Percentiles rank a stretch among this genome's conserved stretches.
These are phyloP conservation scores for Rhyacophila evoluta DNA, from an alignment of 2,888 invertebrate species.

Conservation along the genomic window DNA sequence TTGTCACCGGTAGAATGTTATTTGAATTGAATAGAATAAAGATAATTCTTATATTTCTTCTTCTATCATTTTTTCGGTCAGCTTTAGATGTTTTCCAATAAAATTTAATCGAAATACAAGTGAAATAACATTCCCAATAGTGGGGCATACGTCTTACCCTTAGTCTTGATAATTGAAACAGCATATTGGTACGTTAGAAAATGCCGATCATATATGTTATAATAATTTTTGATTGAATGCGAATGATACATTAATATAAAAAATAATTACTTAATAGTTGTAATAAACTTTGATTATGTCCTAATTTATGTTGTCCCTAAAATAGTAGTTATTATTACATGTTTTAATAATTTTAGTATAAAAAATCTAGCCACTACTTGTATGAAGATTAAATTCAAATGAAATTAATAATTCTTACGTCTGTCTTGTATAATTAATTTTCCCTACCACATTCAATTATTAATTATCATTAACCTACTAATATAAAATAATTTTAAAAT, in stretches of 20 bases:
- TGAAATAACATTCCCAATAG: too few species aligned
- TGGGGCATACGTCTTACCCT: too few species aligned
- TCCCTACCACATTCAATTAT: constrained; percentile 19
- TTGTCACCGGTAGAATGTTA: too few species aligned
- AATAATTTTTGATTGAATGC: background rate
- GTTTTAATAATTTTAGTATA: background rate
- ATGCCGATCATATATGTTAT: background rate
- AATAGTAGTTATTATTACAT: background rate
- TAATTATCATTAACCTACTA: background rate
- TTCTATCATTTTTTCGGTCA: too few species aligned
- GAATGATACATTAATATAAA: background rate
- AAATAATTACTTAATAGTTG: constrained; percentile 10
- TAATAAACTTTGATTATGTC: background rate
- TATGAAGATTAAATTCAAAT: background rate
- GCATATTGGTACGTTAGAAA: too few species aligned
- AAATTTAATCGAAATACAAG: too few species aligned
- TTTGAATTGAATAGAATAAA: too few species aligned
- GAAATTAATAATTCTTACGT: background rate
- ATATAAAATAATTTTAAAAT: background rate
- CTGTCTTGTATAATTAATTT: background rate
- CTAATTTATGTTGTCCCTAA: background rate
- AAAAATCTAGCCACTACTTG: background rate
- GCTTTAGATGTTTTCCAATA: too few species aligned
- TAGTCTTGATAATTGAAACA: too few species aligned
- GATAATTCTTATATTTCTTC: too few species aligned